phyloP scores from a whole-genome alignment of 1,140 invertebrate genomes.

The Drosophila lacertosa region DNA sequence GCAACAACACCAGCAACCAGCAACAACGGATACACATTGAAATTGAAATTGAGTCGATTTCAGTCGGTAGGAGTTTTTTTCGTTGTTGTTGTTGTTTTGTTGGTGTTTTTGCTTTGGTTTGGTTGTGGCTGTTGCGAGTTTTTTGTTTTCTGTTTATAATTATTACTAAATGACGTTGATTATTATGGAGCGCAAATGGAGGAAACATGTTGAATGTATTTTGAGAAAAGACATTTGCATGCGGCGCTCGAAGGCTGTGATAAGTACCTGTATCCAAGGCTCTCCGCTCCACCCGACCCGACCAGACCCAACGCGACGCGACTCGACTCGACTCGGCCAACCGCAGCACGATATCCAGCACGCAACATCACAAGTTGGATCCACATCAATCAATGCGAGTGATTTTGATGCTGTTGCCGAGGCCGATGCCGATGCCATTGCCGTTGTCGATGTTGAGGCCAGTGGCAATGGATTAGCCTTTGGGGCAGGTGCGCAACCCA shows the following conservation, averaged over 20 bases:
- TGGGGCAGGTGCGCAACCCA: conserved; percentile 72
- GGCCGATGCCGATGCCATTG: conserved; percentile 13
- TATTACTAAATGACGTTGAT: conserved; percentile 78
- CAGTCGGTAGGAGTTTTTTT: conserved; percentile 32
- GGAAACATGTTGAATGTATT: conserved; percentile 78
- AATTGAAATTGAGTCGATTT: conserved; percentile 44
- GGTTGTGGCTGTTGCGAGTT: conserved; percentile 40
- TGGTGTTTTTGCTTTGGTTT: conserved; percentile 32
- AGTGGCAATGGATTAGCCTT: conserved; percentile 56
- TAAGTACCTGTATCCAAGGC: conserved; percentile 78
- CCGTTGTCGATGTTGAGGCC: conserved; percentile 4
- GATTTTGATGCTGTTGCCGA: no score
- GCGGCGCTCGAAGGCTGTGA: conserved; percentile 81
- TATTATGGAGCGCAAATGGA: conserved; percentile 82
- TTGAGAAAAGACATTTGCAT: conserved; percentile 81
- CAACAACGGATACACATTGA: conserved; percentile 23
- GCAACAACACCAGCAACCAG: conserved; percentile 4
- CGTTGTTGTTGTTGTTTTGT: no score
- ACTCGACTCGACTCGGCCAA: neutral
- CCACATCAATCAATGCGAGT: conserved; percentile 52
- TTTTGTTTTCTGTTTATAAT: conserved; percentile 69
- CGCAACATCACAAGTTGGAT: conserved; percentile 52
- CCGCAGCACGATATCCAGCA: conserved; percentile 38
- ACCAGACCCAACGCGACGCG: neutral
- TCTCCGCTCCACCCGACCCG: conserved; percentile 16